Base-by-base conservation (phyloP, 2,113 vertebrate species). In the Eulemur rufifrons region DNA sequence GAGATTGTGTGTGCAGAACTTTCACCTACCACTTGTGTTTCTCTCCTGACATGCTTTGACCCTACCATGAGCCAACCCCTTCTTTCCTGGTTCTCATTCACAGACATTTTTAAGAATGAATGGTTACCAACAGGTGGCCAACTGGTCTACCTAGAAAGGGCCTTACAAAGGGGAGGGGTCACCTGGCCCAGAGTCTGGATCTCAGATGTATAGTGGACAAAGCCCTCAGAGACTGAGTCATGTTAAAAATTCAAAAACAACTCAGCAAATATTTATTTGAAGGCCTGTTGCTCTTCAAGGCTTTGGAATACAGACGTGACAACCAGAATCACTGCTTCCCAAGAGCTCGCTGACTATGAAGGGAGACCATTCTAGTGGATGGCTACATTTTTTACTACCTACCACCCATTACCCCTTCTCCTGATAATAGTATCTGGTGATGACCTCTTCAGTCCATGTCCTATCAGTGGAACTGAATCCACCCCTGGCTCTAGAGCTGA, bases 221-320 rank as follows among this genome's bases (percentile, higher is more conserved):
- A 94, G 42, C 34, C 47, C 64, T 73, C 63, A 61, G 63, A 83
- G 63, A 68, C 20, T 18, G 69, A 91, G n/a, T 96, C 61, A 71
- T 34, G 59, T 66, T 76, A 85, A 86, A 92, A 63, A 91, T 59
- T 90, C 52, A 64, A 92, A 91, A 91, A 78, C 59, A 94, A 81
- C 34, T 85, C 66, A 93, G 50, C 20, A 93, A 85, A 84, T 81
- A 84, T 42, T 96, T 86, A n/a, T 29, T 32, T 76, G 89, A 92
- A 83, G 34, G 25, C 42, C 42, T 80, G 61, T 42, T 74, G 68
- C 47, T 94, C 34, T 77, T 69, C 4, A 1, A 56, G 54, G 34
- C 42, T 83, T 69, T 77, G 74, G 76, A 86, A 96, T 37, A 42
- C 39, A 68, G 45, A 71, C 9, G 1, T 27, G 54, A 69, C 64